These are phyloP conservation scores for Eunapius fragilis DNA, from an alignment of 37 sponge, comb jelly and placozoan genomes.

Conservation along the genomic window DNA sequence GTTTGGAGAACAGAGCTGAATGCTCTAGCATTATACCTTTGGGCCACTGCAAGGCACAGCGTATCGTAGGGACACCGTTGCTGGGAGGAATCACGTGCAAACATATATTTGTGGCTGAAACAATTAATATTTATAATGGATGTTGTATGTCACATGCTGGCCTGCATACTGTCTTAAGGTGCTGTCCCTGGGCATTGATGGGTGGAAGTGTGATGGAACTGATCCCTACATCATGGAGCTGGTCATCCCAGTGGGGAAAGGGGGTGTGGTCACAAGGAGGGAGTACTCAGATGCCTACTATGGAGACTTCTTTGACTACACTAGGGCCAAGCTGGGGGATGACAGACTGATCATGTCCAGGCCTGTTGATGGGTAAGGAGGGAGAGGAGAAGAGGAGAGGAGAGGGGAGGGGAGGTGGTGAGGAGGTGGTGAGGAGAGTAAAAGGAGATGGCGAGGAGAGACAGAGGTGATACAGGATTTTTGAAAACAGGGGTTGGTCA, in stretches of 20 bases:
- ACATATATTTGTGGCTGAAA: too few relatives aligned
- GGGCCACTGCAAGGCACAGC: background rate
- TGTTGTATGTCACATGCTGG: background rate
- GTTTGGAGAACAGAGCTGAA: too few relatives aligned
- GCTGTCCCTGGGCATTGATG: constrained; percentile 68
- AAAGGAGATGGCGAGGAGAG: background rate
- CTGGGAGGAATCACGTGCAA: too few relatives aligned
- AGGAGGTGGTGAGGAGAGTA: background rate
- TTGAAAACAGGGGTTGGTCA: too few relatives aligned
- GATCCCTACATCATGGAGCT: constrained; percentile 79
- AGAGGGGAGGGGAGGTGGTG: background rate
- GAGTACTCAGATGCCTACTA: constrained; percentile 83
- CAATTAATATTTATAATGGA: too few relatives aligned
- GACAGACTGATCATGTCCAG: constrained; percentile 84
- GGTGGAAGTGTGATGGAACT: constrained; percentile 93
- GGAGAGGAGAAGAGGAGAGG: background rate
- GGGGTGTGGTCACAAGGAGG: constrained; percentile 53
- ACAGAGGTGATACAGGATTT: background rate
- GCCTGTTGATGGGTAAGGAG: constrained; percentile 81
- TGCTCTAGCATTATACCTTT: background rate
- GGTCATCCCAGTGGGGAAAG: constrained; percentile 46
- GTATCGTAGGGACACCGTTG: too few relatives aligned
- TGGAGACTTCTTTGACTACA: constrained; percentile 83
- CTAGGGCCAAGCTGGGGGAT: constrained; percentile 47
- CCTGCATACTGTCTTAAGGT: constrained; percentile 43